These are phyloP conservation scores for Tetheella fluctuosa DNA, from an alignment of 2,888 invertebrate species.

Conservation along the genomic window DNA sequence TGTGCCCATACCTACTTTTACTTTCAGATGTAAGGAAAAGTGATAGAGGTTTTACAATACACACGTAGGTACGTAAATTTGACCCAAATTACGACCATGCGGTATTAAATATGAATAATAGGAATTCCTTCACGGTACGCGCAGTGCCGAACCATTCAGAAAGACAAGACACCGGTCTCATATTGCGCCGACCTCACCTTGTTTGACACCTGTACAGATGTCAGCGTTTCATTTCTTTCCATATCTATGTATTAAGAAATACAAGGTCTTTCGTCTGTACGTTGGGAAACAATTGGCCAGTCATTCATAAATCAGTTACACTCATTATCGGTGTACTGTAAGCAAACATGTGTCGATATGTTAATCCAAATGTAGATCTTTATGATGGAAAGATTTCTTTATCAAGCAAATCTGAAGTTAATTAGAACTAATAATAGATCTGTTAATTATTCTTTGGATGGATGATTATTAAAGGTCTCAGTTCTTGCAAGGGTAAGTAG, in stretches of 20 bases:
- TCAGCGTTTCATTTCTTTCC: slow-evolving; percentile 25
- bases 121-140: slow-evolving; percentile 25
- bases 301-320: neutral
- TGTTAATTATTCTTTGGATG: neutral
- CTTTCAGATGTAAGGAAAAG: slow-evolving; percentile 2
- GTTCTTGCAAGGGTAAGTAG: no score
- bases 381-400: neutral
- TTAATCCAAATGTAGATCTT: neutral
- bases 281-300: neutral
- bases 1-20: neutral
- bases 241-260: slow-evolving; percentile 5
- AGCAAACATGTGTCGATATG: neutral
- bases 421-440: neutral
- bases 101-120: slow-evolving; percentile 31
- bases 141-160: slow-evolving; percentile 15
- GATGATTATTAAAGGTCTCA: no score
- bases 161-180: slow-evolving; percentile 20
- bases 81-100: slow-evolving; percentile 20
- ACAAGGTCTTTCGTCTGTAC: neutral
- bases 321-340: neutral
- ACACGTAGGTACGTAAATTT: neutral
- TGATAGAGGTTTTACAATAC: neutral
- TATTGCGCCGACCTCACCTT: slow-evolving; percentile 34
- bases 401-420: neutral
- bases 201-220: slow-evolving; percentile 42